A percentile compares a stretch with the other conserved stretches of the same genome.
Evolutionary conservation across 1,140 invertebrate genomes (phyloP).

Genomic region (Drosophila sp.): DNA sequence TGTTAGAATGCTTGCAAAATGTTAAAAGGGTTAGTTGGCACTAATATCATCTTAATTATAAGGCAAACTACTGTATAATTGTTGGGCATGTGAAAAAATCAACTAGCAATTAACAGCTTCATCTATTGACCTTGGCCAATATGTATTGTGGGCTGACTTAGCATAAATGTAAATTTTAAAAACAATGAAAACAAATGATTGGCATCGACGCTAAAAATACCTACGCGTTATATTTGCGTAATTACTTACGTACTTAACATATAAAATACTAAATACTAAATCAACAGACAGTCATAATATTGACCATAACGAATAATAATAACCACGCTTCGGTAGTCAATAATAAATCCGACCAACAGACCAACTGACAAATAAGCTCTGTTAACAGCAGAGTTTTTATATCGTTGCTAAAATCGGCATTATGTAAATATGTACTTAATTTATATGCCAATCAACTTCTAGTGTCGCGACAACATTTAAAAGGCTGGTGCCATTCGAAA

Average conservation of each 20-base stretch:
- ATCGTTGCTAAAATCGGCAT: constrained; percentile 44
- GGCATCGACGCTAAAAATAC: constrained; percentile 50
- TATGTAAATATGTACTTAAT: constrained; percentile 51
- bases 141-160: constrained; percentile 51
- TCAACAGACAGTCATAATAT: constrained; percentile 68
- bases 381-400: constrained; percentile 36
- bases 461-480: background rate
- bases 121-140: constrained; percentile 65
- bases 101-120: constrained; percentile 46
- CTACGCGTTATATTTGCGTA: constrained; percentile 59
- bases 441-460: constrained; percentile 68
- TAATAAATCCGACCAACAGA: constrained; percentile 54
- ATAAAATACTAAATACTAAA: constrained; percentile 57
- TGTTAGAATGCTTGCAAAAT: background rate
- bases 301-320: constrained; percentile 61
- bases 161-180: constrained; percentile 44
- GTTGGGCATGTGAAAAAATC: constrained; percentile 28
- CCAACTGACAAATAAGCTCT: constrained; percentile 13
- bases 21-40: background rate
- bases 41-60: constrained; percentile 22
- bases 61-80: constrained; percentile 23
- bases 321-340: constrained; percentile 46
- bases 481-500: background rate
- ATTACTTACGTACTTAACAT: constrained; percentile 49
- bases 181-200: constrained; percentile 58